A percentile compares a stretch with the other conserved stretches of the same genome.
Conservation (phyloP, 2,797 vertebrate genomes). For the Gadopsis marmoratus region DNA sequence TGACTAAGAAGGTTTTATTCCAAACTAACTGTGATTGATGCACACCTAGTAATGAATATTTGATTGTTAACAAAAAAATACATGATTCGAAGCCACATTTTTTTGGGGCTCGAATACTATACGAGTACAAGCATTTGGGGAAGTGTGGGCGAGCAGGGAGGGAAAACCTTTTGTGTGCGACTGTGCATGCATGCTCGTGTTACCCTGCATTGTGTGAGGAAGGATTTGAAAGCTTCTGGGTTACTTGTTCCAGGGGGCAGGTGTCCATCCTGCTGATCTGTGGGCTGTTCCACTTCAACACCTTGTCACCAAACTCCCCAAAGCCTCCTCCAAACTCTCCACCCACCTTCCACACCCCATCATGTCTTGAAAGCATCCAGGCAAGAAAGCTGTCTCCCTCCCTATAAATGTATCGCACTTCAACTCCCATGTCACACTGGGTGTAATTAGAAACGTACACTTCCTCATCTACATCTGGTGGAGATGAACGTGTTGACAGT, state of each 20-base stretch:
- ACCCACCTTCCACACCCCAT: constrained; percentile 35
- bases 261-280: constrained; percentile 77
- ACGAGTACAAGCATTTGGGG: constrained; percentile 1
- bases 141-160: background rate
- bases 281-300: constrained; percentile 81
- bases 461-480: constrained; percentile 46
- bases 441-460: constrained; percentile 42
- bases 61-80: background rate
- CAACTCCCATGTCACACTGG: constrained; percentile 15
- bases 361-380: constrained; percentile 58
- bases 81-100: background rate
- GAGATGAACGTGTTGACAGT: constrained; percentile 39
- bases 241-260: constrained; percentile 72
- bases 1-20: background rate
- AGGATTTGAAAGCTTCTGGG: constrained; percentile 73
- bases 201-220: constrained; percentile 61
- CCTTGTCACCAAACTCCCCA: constrained; percentile 72
- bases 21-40: background rate
- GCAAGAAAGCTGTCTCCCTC: constrained; percentile 29
- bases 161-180: constrained; percentile 8
- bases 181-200: background rate
- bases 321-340: constrained; percentile 38
- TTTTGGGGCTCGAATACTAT: background rate
- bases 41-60: background rate
- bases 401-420: constrained; percentile 6